Evolutionary conservation across 2,888 invertebrate genomes (phyloP).

Genomic region (Ichneumoninae sp.): DNA sequence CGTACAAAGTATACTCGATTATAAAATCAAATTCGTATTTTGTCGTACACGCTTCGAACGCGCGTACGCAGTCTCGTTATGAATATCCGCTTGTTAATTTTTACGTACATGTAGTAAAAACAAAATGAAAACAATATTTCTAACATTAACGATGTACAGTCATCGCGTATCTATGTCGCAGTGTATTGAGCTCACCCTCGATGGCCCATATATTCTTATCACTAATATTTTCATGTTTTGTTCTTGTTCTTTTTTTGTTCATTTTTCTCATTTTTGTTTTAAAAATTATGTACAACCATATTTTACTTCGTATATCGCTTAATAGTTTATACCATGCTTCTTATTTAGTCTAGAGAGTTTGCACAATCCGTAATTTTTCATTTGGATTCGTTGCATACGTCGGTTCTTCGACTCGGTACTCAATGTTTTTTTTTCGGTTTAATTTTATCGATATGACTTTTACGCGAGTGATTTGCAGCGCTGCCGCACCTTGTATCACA

Average conservation of each 20-base stretch:
- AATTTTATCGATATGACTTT: conserved; percentile 64
- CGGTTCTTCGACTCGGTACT: conserved; percentile 22
- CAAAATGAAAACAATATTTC: conserved; percentile 51
- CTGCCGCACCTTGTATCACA: conserved; percentile 26
- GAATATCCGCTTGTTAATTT: conserved; percentile 15
- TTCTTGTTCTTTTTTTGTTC: conserved; percentile 26
- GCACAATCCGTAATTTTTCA: conserved; percentile 51
- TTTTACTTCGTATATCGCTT: conserved; percentile 42
- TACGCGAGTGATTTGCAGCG: conserved; percentile 45
- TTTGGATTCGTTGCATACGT: conserved; percentile 46
- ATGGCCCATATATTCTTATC: conserved; percentile 54
- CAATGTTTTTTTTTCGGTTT: conserved; percentile 10
- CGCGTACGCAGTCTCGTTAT: conserved; percentile 12
- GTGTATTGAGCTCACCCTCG: conserved; percentile 49
- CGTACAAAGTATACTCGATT: conserved; percentile 29
- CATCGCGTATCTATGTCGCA: conserved; percentile 43
- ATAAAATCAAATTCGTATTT: conserved; percentile 21
- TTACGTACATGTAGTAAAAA: conserved; percentile 31
- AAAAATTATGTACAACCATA: conserved; percentile 66
- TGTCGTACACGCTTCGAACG: conserved; percentile 40
- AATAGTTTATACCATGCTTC: conserved; percentile 48
- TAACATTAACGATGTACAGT: conserved; percentile 60
- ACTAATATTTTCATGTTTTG: conserved; percentile 47
- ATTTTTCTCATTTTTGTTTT: conserved; percentile 35
- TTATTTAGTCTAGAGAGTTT: conserved; percentile 48